Evolutionary conservation across 2,797 vertebrate species (phyloP), one percentile per base, ranked within the genome.

Genomic region (Bufotes viridis): DNA sequence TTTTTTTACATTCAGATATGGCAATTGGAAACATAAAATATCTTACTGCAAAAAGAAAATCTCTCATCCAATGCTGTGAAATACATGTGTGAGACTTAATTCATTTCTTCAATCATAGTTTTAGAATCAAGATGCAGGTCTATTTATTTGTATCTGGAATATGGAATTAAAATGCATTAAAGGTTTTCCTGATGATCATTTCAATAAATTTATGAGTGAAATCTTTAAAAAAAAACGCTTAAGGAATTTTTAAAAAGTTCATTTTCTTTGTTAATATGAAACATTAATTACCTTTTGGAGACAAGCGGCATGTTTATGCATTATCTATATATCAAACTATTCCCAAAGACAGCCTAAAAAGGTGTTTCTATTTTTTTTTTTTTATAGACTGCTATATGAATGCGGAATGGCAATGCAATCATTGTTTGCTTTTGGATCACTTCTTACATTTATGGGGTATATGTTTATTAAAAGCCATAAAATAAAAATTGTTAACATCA

Each of bases 11-110:
- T 84, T 49, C 88, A 84, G 90, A 82, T 91, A 72, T 61, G 20
- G 9, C 87, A 89, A 90, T 91, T 90, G 85, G 87, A 91, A 92
- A 84, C 69, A 83, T 90, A 61, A 57, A 42, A 72, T 91, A 91
- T 83, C 11, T 78, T 84, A 60, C 13, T 78, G 53, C 8, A 63
- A 20, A 91, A 90, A 70, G 91, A 92, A 92, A 92, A 87, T 29
- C 81, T 57, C 91, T 86, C 70, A n/a, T 10, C 78, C 82, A 6
- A 63, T 20, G 34, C 84, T 65, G 88, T 17, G 9, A 82, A 90
- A 93, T 93, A 90, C 70, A 89, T 26, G 86, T 84, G 57, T 87
- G 29, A 91, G 60, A 91, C 85, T 84, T 90, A 90, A 91, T 92
- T 51, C 57, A 67, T 86, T 84, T 55, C 29, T 91, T 91, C 87